Evolutionary conservation across 2,113 vertebrate species (phyloP).

Genomic region (Bubo blakistoni): DNA sequence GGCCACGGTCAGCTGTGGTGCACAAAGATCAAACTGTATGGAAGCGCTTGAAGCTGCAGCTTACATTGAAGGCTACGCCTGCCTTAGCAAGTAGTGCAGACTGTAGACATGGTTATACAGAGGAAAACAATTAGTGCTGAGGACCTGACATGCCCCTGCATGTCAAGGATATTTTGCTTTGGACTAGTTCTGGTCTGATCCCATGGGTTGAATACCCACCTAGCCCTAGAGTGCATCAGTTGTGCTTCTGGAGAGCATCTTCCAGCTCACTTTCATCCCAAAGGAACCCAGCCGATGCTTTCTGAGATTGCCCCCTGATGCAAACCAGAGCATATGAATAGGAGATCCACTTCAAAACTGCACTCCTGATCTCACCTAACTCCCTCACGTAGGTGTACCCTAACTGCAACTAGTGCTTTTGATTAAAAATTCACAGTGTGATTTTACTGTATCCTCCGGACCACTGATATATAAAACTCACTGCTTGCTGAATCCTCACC

Average conservation of each 20-base stretch:
- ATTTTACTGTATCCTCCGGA: background rate
- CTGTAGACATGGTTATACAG: background rate
- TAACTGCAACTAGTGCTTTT: background rate
- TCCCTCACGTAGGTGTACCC: background rate
- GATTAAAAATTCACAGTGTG: background rate
- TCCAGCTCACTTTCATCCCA: background rate
- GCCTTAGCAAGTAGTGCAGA: background rate
- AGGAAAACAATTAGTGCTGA: background rate
- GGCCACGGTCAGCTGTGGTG: background rate
- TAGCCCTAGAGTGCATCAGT: background rate
- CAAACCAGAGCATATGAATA: background rate
- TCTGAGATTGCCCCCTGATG: background rate
- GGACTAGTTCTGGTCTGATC: background rate
- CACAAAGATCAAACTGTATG: background rate
- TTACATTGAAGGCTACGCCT: rapidly evolving
- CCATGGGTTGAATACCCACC: background rate
- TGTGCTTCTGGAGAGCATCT: background rate
- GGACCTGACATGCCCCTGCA: background rate
- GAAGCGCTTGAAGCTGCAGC: background rate
- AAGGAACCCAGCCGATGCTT: background rate
- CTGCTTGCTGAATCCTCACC: background rate
- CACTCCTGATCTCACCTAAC: background rate
- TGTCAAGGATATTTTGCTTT: background rate
- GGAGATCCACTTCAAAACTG: background rate
- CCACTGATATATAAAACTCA: background rate